Evolutionary conservation across 2,113 vertebrate genomes (phyloP).

Genomic region (Martes martes): DNA sequence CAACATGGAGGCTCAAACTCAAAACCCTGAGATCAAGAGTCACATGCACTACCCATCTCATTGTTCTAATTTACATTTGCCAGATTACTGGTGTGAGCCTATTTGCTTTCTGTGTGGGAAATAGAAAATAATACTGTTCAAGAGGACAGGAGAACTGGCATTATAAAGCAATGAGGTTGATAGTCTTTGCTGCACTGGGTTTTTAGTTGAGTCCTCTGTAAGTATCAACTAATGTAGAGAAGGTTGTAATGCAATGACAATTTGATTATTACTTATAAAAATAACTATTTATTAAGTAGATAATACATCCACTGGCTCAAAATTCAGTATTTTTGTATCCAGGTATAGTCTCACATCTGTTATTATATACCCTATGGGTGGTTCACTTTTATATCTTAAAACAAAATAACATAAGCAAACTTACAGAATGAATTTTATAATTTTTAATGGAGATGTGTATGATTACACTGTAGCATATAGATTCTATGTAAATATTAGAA

Average conservation of each 20-base stretch:
- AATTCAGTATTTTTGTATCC: background rate
- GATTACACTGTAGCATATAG: background rate
- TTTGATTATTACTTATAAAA: background rate
- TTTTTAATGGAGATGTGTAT: background rate
- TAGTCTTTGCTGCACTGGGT: background rate
- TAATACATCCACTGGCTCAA: background rate
- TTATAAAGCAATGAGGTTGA: background rate
- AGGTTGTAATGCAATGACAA: background rate
- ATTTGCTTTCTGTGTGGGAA: background rate
- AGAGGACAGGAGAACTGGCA: background rate
- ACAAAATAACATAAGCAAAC: background rate
- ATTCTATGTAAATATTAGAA: background rate
- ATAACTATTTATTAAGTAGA: background rate
- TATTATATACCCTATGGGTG: background rate
- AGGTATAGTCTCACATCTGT: background rate
- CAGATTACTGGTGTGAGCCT: background rate
- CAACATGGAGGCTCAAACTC: background rate
- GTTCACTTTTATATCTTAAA: slow-evolving; percentile 5
- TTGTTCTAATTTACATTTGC: background rate
- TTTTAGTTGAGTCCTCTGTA: background rate
- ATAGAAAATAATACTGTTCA: background rate
- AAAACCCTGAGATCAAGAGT: background rate
- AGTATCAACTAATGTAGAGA: background rate
- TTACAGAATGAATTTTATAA: background rate
- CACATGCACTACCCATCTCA: background rate